Conservation (phyloP, 2,888 invertebrate species). For the Podabrus alpinus region DNA sequence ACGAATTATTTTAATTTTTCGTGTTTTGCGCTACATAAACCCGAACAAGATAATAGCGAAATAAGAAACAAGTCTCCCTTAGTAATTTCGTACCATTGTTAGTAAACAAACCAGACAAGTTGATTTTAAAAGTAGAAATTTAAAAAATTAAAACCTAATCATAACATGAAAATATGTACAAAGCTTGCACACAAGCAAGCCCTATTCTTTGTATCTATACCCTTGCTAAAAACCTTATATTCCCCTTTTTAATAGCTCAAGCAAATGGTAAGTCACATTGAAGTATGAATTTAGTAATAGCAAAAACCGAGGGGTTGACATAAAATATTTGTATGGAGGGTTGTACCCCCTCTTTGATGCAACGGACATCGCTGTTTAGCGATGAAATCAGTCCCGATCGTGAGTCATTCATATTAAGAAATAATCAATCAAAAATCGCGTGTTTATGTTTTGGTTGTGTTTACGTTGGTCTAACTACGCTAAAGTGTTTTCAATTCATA, state of each 20-base stretch:
- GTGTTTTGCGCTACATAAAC: neutral
- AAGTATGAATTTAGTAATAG: conserved; percentile 37
- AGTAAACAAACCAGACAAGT: neutral
- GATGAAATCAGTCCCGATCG: conserved; percentile 47
- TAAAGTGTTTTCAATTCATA: neutral
- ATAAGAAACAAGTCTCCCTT: neutral
- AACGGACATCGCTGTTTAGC: conserved; percentile 42
- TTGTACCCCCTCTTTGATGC: conserved; percentile 46
- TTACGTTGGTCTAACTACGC: neutral
- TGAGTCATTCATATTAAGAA: conserved; percentile 46
- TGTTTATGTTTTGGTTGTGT: conserved; percentile 16
- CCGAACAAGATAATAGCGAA: neutral
- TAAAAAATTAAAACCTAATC: neutral
- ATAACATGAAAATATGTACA: neutral
- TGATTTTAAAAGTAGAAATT: neutral
- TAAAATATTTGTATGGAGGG: conserved; percentile 46
- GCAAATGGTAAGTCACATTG: conserved; percentile 44
- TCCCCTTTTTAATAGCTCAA: conserved; percentile 45
- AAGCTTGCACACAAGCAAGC: conserved; percentile 14
- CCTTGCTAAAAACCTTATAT: conserved; percentile 42
- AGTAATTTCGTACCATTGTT: neutral
- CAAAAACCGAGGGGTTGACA: conserved; percentile 38
- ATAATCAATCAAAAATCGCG: conserved; percentile 40
- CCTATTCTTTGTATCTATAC: conserved; percentile 25
- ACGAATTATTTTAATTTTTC: neutral